Evolutionary conservation across 2,797 vertebrate genomes (phyloP).

Genomic region (Enteromius anoplus): DNA sequence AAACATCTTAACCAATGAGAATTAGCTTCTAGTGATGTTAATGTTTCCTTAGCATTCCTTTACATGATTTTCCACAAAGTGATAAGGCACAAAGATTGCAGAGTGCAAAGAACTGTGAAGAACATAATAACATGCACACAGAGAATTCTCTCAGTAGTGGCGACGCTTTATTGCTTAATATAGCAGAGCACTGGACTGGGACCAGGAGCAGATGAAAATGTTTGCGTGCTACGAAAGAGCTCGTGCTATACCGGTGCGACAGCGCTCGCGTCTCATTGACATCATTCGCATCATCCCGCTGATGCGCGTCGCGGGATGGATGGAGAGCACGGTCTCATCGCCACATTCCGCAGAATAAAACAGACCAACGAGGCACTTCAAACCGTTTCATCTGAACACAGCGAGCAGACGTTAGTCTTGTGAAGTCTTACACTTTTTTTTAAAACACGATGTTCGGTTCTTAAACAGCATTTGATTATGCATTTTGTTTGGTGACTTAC

Average conservation of each 20-base stretch:
- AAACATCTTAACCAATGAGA: neutral
- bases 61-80: neutral
- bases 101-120: neutral
- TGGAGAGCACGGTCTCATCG: neutral
- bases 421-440: neutral
- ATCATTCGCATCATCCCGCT: conserved; percentile 32
- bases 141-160: conserved; percentile 5
- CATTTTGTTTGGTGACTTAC: neutral
- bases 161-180: conserved; percentile 13
- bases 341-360: conserved; percentile 16
- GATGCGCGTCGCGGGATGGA: conserved; percentile 26
- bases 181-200: conserved; percentile 7
- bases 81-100: neutral
- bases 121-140: neutral
- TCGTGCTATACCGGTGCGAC: conserved; percentile 16
- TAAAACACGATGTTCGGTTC: neutral
- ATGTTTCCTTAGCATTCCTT: neutral
- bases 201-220: conserved; percentile 21
- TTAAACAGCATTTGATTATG: neutral
- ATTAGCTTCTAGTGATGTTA: no score
- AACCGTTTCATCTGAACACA: neutral
- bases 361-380: neutral
- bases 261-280: conserved; percentile 35
- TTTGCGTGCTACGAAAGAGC: conserved; percentile 11
- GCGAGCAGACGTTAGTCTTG: neutral